Evolutionary conservation across 2,113 vertebrate species (phyloP).

Genomic region (Forbesichthys agassizii): DNA sequence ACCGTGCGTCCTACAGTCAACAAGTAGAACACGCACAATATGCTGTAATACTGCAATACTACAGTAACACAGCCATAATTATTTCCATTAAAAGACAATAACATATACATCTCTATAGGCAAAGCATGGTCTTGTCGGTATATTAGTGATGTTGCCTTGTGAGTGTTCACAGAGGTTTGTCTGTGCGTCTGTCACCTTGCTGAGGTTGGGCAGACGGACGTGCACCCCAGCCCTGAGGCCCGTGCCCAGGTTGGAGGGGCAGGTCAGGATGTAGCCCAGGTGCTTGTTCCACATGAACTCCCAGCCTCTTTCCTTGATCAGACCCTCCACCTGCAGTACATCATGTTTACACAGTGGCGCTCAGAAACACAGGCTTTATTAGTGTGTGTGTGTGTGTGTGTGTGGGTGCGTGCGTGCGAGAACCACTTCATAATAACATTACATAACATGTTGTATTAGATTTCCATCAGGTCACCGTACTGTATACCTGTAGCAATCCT

Average conservation of each 20-base stretch:
- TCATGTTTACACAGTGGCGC: neutral
- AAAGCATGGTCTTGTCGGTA: neutral
- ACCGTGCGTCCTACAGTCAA: slow-evolving; percentile 82
- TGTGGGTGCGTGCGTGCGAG: no score
- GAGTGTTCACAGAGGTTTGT: neutral
- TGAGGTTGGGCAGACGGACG: slow-evolving; percentile 85
- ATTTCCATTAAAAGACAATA: neutral
- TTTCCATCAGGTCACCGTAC: neutral
- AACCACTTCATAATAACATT: no score
- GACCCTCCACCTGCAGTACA: slow-evolving; percentile 82
- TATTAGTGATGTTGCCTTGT: neutral
- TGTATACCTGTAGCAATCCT: slow-evolving; percentile 87
- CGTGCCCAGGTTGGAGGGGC: slow-evolving; percentile 92
- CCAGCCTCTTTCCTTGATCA: slow-evolving; percentile 92
- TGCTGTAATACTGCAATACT: no score
- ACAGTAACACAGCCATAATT: no score
- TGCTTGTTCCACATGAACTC: slow-evolving; percentile 95
- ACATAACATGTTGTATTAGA: no score
- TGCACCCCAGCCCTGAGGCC: slow-evolving; percentile 90
- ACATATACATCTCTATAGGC: no score
- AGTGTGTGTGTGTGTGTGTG: no score
- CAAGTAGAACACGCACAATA: neutral
- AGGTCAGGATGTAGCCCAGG: slow-evolving; percentile 89
- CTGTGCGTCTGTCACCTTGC: slow-evolving; percentile 76
- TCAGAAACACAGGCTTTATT: no score